These are phyloP conservation scores for Clarias fuscus DNA, from an alignment of 2,797 vertebrate genomes.

Conservation along the genomic window DNA sequence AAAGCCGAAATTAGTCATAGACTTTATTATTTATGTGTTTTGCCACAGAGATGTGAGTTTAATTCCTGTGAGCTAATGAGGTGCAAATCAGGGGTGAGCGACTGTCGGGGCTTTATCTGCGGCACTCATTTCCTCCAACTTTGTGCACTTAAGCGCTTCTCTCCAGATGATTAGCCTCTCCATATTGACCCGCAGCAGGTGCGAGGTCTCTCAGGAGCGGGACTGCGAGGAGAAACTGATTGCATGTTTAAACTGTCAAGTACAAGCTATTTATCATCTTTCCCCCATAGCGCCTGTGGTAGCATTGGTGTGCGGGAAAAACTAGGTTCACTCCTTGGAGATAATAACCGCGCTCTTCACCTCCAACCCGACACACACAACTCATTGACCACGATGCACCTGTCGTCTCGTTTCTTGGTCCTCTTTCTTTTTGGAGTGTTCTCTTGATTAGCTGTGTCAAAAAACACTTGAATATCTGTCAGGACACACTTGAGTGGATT, in stretches of 20 bases:
- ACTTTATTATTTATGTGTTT: slow-evolving; percentile 68
- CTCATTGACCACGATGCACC: slow-evolving; percentile 3
- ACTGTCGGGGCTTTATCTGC: slow-evolving; percentile 51
- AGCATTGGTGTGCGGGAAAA: slow-evolving; percentile 1
- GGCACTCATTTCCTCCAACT: slow-evolving; percentile 20
- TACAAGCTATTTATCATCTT: slow-evolving; percentile 48
- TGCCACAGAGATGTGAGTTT: slow-evolving; percentile 70
- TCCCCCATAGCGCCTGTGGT: slow-evolving; percentile 21
- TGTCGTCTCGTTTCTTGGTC: background rate
- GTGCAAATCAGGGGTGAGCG: slow-evolving; percentile 68
- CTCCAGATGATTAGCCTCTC: slow-evolving; percentile 38
- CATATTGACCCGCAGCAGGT: slow-evolving; percentile 37
- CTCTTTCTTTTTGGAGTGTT: background rate
- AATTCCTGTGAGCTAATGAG: slow-evolving; percentile 73
- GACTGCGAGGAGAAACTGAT: slow-evolving; percentile 51
- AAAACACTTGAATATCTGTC: background rate
- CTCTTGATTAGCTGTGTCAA: background rate
- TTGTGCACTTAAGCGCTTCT: slow-evolving; percentile 27
- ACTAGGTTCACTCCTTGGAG: slow-evolving; percentile 18
- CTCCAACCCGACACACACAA: slow-evolving; percentile 12
- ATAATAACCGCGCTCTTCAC: background rate
- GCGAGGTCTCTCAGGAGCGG: slow-evolving; percentile 21
- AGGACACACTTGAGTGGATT: no score
- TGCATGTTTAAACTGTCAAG: slow-evolving; percentile 58
- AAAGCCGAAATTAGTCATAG: slow-evolving; percentile 68